Evolutionary conservation across 2,797 vertebrate species (phyloP).

Genomic region (Acanthis flammea): DNA sequence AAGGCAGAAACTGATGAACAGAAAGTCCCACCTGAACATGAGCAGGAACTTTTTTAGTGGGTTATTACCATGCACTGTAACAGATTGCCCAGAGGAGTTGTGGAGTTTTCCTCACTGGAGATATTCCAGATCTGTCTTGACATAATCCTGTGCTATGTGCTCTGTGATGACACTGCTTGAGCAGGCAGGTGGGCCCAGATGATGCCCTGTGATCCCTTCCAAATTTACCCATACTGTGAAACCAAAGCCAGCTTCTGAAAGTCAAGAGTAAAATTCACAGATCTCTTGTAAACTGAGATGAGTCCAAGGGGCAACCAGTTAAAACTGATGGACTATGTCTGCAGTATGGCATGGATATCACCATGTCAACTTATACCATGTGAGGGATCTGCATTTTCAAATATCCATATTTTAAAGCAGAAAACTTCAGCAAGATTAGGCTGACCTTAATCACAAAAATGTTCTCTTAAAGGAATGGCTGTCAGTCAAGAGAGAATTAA

Average conservation of each 20-base stretch:
- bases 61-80: too few relatives aligned
- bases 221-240: neutral
- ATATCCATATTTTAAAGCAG: neutral
- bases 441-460: neutral
- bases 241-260: slow-evolving; percentile 2
- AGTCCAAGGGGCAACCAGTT: neutral
- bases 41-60: too few relatives aligned
- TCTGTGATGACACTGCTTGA: too few relatives aligned
- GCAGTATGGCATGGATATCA: neutral
- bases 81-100: too few relatives aligned
- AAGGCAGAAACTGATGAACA: too few relatives aligned
- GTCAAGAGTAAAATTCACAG: neutral
- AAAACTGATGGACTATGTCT: neutral
- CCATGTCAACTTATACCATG: neutral
- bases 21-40: too few relatives aligned
- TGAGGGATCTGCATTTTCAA: neutral
- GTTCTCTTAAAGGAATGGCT: neutral
- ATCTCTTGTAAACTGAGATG: neutral
- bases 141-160: too few relatives aligned
- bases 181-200: too few relatives aligned
- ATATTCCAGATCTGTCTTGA: too few relatives aligned
- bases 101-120: too few relatives aligned
- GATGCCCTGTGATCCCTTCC: neutral
- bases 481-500: neutral
- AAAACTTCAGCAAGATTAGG: neutral